A percentile compares a stretch with the other conserved stretches of the same genome.
Evolutionary conservation across 1,140 invertebrate genomes (phyloP).

Genomic region (Drosophila obscura): DNA sequence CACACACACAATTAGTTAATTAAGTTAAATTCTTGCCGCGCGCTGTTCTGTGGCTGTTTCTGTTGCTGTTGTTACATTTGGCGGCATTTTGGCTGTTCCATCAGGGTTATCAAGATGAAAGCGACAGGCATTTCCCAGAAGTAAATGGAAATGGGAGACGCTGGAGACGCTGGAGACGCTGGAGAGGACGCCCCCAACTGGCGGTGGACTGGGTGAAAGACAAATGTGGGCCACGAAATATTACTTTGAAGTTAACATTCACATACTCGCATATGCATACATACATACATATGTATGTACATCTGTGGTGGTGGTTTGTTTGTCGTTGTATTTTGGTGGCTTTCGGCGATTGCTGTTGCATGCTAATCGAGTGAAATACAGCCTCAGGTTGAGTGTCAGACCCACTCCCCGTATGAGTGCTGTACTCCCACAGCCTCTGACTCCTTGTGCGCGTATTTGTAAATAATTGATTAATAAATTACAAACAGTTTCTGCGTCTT

Average conservation of each 20-base stretch:
- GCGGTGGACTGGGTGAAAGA: neutral
- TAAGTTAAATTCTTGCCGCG: slow-evolving; percentile 17
- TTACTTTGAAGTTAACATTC: slow-evolving; percentile 31
- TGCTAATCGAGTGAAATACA: slow-evolving; percentile 29
- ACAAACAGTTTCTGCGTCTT: slow-evolving; percentile 31
- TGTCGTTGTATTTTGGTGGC: slow-evolving; percentile 5
- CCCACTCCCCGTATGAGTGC: too few relatives aligned
- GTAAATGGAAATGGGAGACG: neutral
- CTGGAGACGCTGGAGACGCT: too few relatives aligned
- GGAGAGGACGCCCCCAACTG: too few relatives aligned
- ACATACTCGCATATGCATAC: slow-evolving; percentile 3
- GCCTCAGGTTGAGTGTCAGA: neutral
- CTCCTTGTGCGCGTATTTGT: neutral
- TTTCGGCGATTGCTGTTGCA: slow-evolving; percentile 29
- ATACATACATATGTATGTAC: too few relatives aligned
- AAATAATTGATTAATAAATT: slow-evolving; percentile 51
- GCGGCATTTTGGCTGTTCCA: slow-evolving; percentile 31
- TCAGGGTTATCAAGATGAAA: slow-evolving; percentile 40
- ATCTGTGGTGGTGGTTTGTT: neutral
- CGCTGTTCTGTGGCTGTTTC: too few relatives aligned
- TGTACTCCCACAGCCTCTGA: neutral
- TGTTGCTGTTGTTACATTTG: slow-evolving; percentile 23
- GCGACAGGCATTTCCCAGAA: slow-evolving; percentile 27
- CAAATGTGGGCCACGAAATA: slow-evolving; percentile 6
- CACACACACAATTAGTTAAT: slow-evolving; percentile 27